phyloP scores from a whole-genome alignment of 2,113 vertebrate species.

The Atractosteus spatula region DNA sequence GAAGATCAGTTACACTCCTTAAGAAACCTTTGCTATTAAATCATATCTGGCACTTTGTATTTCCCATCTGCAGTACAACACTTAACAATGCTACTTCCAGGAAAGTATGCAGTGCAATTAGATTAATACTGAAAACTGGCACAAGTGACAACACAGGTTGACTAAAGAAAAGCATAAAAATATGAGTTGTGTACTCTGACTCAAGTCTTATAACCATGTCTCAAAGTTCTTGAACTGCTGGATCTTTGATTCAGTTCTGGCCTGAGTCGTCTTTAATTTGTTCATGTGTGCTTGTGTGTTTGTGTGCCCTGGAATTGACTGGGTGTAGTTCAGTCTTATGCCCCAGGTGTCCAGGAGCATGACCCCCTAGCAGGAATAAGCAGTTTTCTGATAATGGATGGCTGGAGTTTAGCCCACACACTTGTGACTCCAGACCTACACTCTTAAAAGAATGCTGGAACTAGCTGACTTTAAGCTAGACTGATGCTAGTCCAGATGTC shows the following conservation, averaged over 20 bases:
- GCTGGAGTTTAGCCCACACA: too few species aligned
- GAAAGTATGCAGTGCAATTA: neutral
- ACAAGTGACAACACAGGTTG: neutral
- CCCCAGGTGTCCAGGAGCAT: too few species aligned
- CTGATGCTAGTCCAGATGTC: too few species aligned
- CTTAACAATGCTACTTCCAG: neutral
- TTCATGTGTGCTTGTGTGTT: slow-evolving; percentile 7
- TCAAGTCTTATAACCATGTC: too few species aligned
- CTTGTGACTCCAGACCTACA: too few species aligned
- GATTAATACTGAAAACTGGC: slow-evolving; percentile 8
- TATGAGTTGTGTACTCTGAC: neutral
- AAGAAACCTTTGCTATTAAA: neutral
- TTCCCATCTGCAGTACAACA: slow-evolving; percentile 9
- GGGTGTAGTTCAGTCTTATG: neutral
- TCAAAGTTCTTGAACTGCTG: too few species aligned
- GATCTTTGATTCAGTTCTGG: too few species aligned
- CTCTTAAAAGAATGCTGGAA: too few species aligned
- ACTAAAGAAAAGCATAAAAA: neutral
- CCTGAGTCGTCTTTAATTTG: slow-evolving; percentile 11
- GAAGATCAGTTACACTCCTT: neutral
- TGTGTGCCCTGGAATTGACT: neutral
- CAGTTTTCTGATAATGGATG: too few species aligned
- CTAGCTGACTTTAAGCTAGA: too few species aligned
- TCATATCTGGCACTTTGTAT: neutral
- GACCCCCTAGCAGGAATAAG: too few species aligned